Percentiles rank a stretch among this genome's conserved stretches.
Conservation (phyloP, 2,113 vertebrate species). For the Erpornis zantholeuca region DNA sequence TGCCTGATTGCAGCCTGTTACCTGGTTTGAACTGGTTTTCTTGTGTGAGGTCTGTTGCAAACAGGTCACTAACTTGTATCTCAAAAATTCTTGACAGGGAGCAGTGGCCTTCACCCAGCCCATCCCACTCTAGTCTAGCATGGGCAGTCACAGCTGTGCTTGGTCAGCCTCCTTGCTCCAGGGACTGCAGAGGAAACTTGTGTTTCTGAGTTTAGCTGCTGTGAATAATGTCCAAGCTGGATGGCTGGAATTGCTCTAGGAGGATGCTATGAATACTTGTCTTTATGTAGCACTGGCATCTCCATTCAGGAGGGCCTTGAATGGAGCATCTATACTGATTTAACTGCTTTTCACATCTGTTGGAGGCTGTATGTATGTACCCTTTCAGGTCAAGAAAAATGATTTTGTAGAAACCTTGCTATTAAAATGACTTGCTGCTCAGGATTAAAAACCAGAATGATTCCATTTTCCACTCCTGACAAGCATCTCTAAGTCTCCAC, state of each 20-base stretch:
- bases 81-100: not conserved
- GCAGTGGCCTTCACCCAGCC: not conserved
- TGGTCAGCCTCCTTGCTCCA: not conserved
- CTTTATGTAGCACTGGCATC: slow-evolving; percentile 41
- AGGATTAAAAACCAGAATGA: slow-evolving; percentile 5
- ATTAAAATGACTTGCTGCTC: slow-evolving; percentile 9
- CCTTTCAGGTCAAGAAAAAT: slow-evolving; percentile 50
- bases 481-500: not conserved
- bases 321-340: slow-evolving; percentile 49
- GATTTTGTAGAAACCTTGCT: not conserved
- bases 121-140: accelerated
- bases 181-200: not conserved
- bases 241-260: not conserved
- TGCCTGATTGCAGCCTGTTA: not conserved
- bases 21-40: not conserved
- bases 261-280: slow-evolving; percentile 42
- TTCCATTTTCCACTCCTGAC: slow-evolving; percentile 39
- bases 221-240: not conserved
- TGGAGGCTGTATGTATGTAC: not conserved
- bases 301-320: slow-evolving; percentile 13
- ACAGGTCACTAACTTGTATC: not conserved
- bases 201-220: not conserved
- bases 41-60: not conserved
- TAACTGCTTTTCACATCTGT: slow-evolving; percentile 43
- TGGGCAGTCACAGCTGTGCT: not conserved